Percentiles rank a stretch among this genome's conserved stretches.
These are phyloP conservation scores for Hydractinia echinata DNA, from an alignment of 30 jellyfish, hydroid and myxozoan species.

Conservation along the genomic window DNA sequence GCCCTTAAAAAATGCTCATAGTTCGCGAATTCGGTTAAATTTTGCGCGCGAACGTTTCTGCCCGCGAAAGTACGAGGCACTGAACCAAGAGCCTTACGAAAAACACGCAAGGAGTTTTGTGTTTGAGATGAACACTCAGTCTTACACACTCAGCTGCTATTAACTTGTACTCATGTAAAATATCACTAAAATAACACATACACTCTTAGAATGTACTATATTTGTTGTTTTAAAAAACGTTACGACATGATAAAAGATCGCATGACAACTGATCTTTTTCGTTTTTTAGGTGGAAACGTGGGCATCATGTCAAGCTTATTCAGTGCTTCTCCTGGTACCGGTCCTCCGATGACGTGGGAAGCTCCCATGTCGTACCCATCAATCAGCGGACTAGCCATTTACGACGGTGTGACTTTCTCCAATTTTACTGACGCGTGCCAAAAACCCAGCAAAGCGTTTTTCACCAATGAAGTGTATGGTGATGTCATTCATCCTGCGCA, in stretches of 20 bases:
- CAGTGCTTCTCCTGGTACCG: conserved; percentile 44
- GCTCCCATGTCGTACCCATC: conserved; percentile 85
- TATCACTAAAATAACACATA: too few species aligned
- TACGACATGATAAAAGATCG: not conserved
- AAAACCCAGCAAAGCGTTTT: conserved; percentile 29
- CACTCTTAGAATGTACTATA: too few species aligned
- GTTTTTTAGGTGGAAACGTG: conserved; percentile 65
- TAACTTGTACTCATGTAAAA: not conserved
- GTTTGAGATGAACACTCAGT: not conserved
- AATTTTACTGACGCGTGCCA: conserved; percentile 48
- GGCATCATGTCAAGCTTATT: conserved; percentile 62
- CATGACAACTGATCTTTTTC: not conserved
- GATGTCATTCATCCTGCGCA: conserved; percentile 77
- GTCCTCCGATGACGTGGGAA: conserved; percentile 90
- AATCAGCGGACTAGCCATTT: conserved; percentile 58
- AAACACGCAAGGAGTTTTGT: too few species aligned
- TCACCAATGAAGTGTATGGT: conserved; percentile 45
- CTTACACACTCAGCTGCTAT: not conserved
- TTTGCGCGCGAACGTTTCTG: too few species aligned
- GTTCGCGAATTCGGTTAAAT: too few species aligned
- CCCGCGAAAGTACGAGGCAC: too few species aligned
- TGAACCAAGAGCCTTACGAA: too few species aligned
- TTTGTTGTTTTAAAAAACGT: too few species aligned
- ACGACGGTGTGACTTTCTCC: conserved; percentile 58
- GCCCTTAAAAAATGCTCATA: too few species aligned